Evolutionary conservation across 2,113 vertebrate species (phyloP).

Genomic region (Salvelinus sp.): DNA sequence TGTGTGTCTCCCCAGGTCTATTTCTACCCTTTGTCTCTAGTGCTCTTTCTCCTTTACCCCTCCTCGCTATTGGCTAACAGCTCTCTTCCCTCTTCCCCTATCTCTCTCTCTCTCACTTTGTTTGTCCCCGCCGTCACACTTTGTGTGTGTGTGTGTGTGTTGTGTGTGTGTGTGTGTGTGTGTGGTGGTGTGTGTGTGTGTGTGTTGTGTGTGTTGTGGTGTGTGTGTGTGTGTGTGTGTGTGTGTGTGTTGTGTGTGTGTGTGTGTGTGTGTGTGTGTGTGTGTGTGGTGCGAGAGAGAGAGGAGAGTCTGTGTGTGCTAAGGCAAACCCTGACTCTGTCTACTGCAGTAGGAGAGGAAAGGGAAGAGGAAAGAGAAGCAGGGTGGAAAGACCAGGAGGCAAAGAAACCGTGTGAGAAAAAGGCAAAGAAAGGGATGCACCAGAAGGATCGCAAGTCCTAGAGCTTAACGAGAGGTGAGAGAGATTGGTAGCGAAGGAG

Average conservation of each 20-base stretch:
- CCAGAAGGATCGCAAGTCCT: slow-evolving; percentile 15
- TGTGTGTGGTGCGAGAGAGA: slow-evolving; percentile 18
- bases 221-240: slow-evolving; percentile 18
- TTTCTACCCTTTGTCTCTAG: slow-evolving; percentile 64
- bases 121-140: slow-evolving; percentile 48
- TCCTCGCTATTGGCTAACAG: slow-evolving; percentile 56
- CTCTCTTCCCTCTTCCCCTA: slow-evolving; percentile 26
- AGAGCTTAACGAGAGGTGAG: slow-evolving; percentile 8
- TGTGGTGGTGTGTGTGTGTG: slow-evolving; percentile 18
- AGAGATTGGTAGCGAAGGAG: slow-evolving; percentile 12
- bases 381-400: background rate
- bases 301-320: too few species aligned
- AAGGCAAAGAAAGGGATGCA: slow-evolving; percentile 12
- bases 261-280: too few species aligned
- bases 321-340: slow-evolving; percentile 27
- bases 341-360: slow-evolving; percentile 30
- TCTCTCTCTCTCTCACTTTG: slow-evolving; percentile 28
- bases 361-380: background rate
- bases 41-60: slow-evolving; percentile 51
- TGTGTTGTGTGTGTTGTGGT: slow-evolving; percentile 23
- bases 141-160: slow-evolving; percentile 34
- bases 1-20: slow-evolving; percentile 47
- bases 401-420: background rate
- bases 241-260: too few species aligned
- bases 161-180: slow-evolving; percentile 24